Conservation (phyloP, 2,888 invertebrate genomes). For the Polyommatus icarus region DNA sequence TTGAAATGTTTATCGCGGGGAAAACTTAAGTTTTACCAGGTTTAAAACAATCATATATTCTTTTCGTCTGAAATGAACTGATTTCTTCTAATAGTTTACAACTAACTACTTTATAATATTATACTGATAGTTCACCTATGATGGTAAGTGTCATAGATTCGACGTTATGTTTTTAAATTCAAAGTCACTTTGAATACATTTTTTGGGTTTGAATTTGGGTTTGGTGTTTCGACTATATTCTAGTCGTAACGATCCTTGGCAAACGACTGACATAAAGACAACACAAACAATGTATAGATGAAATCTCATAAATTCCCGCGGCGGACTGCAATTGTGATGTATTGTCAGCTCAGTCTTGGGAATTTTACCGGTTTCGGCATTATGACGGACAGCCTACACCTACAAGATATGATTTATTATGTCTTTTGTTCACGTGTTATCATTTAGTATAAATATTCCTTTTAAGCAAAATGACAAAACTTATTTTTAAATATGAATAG, state of each 20-base stretch:
- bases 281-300: slow-evolving; percentile 50
- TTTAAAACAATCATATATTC: no score
- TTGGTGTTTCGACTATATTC: no score
- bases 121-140: no score
- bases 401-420: background rate
- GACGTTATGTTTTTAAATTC: no score
- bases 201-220: no score
- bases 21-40: background rate
- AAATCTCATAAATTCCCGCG: slow-evolving; percentile 60
- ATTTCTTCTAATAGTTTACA: no score
- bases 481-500: no score
- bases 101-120: no score
- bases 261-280: background rate
- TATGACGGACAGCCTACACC: background rate
- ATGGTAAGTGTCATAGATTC: no score
- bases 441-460: background rate
- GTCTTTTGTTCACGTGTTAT: background rate
- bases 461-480: no score
- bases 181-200: no score
- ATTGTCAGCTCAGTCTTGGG: slow-evolving; percentile 59
- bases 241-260: background rate
- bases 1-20: background rate
- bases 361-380: slow-evolving; percentile 44
- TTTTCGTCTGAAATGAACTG: no score
- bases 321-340: slow-evolving; percentile 53